Evolutionary conservation across 2,888 invertebrate genomes (phyloP), one percentile per base, ranked within the genome.

Genomic region (Luffia ferchaultella): DNA sequence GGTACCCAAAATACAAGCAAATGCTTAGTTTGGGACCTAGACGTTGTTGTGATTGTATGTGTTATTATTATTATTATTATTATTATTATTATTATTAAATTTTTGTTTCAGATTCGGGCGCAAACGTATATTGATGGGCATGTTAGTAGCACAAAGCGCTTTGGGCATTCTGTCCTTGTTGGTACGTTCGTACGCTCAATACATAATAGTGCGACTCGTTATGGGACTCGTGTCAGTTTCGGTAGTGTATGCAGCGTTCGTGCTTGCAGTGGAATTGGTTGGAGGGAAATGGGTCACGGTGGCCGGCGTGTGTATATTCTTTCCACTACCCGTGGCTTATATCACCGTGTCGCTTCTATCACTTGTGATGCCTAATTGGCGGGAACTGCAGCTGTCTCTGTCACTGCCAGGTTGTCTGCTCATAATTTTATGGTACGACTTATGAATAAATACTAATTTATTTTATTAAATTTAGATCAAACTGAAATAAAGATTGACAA

Each of bases 201-300:
- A 92, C 71, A 84, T 91, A 45, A 72, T 88, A 0, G 83, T 93
- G 44, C 80, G 93, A 45, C 88, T 90, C 2, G 63, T 90, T 2
- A 86, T 92, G 67, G 93, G 93, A 0, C 87, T 90, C 58, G 90
- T 91, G 15, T 92, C 91, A 1, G 92, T 93, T n/a, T 92, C 93
- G 16, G 90, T 93, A 46, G 93, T 93, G 18, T 92, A 93, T 68
- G 90, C 92, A 42, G 92, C 91, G 19, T 91, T 93, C 60, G 93
- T 93, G 3, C 77, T 93, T 40, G 89, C 91, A 41, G 91, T 93
- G 59, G 93, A 93, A 68, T 76, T 92, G 50, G 92, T 93, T 2
- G 92, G 91, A 42, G 92, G 92, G 1, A 89, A 90, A 59, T 92
- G 92, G 92, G 86, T 92, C 54, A 92, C 92, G 2, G 89, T 93